Conservation (phyloP, 2,888 invertebrate genomes). For the Chirona hameri region DNA sequence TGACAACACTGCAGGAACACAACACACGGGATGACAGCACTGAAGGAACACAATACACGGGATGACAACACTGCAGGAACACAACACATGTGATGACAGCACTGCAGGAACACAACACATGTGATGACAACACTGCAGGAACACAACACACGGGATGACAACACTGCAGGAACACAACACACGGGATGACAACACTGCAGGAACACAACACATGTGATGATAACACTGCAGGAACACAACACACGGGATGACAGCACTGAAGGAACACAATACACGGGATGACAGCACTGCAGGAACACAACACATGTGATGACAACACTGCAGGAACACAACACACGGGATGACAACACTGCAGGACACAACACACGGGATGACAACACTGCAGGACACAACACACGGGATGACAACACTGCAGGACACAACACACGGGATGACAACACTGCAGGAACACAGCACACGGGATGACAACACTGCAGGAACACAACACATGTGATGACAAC, state of each 20-base stretch:
- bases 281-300: conserved; percentile 81
- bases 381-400: conserved; percentile 45
- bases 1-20: conserved; percentile 54
- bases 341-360: conserved; percentile 76
- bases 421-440: too few species aligned
- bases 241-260: too few species aligned
- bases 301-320: too few species aligned
- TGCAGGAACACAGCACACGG: conserved; percentile 45
- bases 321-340: conserved; percentile 32
- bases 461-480: conserved; percentile 71
- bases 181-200: too few species aligned
- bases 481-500: too few species aligned
- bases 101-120: conserved; percentile 90
- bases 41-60: conserved; percentile 91
- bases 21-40: conserved; percentile 51
- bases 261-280: too few species aligned
- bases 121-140: too few species aligned
- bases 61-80: conserved; percentile 57
- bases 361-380: too few species aligned
- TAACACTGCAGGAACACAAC: conserved; percentile 86
- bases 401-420: conserved; percentile 76
- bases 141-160: too few species aligned
- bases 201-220: too few species aligned
- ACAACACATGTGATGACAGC: conserved; percentile 45
- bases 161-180: conserved; percentile 90